phyloP scores from a whole-genome alignment of 2,113 vertebrate species.

The Excalfactoria chinensis region DNA sequence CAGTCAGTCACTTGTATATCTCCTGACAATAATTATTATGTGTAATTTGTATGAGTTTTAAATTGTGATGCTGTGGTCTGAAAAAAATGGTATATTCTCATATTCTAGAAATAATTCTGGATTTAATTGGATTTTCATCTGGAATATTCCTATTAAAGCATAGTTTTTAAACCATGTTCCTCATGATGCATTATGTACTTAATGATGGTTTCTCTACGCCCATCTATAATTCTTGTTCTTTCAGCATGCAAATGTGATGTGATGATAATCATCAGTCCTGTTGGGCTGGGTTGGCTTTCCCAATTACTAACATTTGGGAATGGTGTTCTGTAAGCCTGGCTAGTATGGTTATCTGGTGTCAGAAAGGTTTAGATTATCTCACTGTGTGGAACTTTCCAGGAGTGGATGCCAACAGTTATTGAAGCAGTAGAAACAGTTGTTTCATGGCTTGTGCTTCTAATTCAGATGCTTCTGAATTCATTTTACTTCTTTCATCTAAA shows the following conservation, averaged over 20 bases:
- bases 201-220: not conserved
- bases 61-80: not conserved
- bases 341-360: not conserved
- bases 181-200: not conserved
- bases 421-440: not conserved
- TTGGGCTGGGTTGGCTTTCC: not conserved
- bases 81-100: not conserved
- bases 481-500: not conserved
- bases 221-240: not conserved
- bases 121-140: not conserved
- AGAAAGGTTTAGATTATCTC: not conserved
- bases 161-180: not conserved
- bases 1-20: not conserved
- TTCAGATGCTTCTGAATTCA: not conserved
- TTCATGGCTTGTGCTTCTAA: not conserved
- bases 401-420: not conserved
- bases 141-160: not conserved
- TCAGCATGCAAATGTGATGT: not conserved
- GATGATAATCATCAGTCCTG: not conserved
- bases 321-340: not conserved
- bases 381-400: not conserved
- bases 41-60: not conserved
- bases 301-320: not conserved
- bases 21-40: not conserved
- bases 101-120: not conserved